Conservation (phyloP, 2,888 invertebrate species). For the Pseudanteris insignis region DNA sequence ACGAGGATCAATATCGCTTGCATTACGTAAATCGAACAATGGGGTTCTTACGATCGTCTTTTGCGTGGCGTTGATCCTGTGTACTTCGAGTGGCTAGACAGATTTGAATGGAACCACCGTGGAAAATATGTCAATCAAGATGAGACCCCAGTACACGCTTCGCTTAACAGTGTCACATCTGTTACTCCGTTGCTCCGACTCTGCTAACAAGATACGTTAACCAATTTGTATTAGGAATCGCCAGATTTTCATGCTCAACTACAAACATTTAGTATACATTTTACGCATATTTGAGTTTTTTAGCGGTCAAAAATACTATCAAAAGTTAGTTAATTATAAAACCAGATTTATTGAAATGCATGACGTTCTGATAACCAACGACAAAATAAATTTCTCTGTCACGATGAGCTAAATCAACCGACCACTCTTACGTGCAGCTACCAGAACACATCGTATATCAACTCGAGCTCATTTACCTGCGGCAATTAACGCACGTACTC, state of each 20-base stretch:
- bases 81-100: conserved; percentile 37
- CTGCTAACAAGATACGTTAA: conserved; percentile 45
- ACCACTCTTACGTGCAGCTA: no score
- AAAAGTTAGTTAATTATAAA: no score
- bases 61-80: conserved; percentile 34
- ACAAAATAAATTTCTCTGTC: no score
- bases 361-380: no score
- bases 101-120: conserved; percentile 50
- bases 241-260: no score
- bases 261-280: no score
- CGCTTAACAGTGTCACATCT: conserved; percentile 57
- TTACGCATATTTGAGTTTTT: no score
- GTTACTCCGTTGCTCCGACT: conserved; percentile 49
- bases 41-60: conserved; percentile 43
- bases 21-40: conserved; percentile 37
- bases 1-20: conserved; percentile 21
- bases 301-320: no score
- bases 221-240: conserved; percentile 18
- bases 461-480: no score
- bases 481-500: no score
- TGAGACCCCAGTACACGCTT: conserved; percentile 52
- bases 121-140: conserved; percentile 65
- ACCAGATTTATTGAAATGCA: conserved; percentile 16
- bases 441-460: no score
- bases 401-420: no score